Base-by-base conservation (phyloP, 2,113 vertebrate species). In the Platichthys flesus region DNA sequence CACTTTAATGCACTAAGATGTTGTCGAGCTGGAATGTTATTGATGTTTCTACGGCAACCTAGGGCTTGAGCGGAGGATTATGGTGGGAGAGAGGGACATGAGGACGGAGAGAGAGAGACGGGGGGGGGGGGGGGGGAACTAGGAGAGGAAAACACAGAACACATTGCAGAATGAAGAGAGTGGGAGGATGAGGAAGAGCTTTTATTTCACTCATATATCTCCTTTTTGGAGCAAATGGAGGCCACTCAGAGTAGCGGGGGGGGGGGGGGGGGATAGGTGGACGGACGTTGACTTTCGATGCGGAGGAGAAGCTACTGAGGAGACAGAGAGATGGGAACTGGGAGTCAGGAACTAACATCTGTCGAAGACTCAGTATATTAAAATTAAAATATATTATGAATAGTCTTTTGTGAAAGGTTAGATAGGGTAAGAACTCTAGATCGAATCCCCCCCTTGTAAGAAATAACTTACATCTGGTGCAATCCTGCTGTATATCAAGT, bases 31-130 rank as follows among this genome's bases (percentile, higher is more conserved):
- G 89, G 92, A 93, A 94, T 93, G 92, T 94, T 95, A 95, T 95
- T 95, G 95, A 95, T 93, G 94, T 95, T 95, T 94, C 94, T 95
- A 94, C 90, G 93, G 93, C 93, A 94, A 95, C 94, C 85, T 75
- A 87, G 83, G 82, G 88, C 84, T 91, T 91, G 88, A 93, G 91
- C 83, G 52, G 91, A 91, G 93, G 94, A 95, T 94, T 95, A 94
- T 91, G 91, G 80, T 82, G 66, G 74, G 74, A 74, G 62, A 82
- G 88, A 69, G 74, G 80, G 63, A 74, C 35, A 77, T 77, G 68
- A 75, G 83, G 74, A 81, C 70, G 65, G 60, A 51, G 26, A n/a
- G 79, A 79, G 71, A 37, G 21, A 79, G 59, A 90, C 77, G 80
- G 83, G 79, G 45, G 3, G 47, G 4, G 47, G 4, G 47, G 62